Evolutionary conservation across 1,140 invertebrate genomes (phyloP).

Genomic region (Saccostrea glomerata): DNA sequence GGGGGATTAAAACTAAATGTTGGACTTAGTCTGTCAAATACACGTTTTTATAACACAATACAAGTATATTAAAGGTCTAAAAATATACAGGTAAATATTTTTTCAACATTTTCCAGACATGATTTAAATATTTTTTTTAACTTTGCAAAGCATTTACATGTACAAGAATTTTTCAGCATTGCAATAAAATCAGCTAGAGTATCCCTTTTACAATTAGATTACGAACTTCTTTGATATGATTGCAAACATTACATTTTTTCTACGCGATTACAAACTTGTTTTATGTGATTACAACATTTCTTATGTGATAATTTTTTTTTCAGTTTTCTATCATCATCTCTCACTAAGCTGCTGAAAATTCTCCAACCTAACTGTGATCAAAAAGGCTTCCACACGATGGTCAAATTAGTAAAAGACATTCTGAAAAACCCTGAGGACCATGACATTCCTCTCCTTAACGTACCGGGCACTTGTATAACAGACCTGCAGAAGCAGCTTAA

Average conservation of each 20-base stretch:
- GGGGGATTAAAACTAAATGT: no score
- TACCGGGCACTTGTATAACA: not conserved
- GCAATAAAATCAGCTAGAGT: no score
- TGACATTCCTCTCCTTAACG: not conserved
- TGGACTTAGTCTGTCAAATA: no score
- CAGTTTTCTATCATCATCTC: not conserved
- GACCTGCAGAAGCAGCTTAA: not conserved
- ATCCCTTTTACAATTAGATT: not conserved
- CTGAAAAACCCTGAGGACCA: not conserved
- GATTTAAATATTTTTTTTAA: no score
- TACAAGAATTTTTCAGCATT: no score
- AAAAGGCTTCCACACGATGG: not conserved
- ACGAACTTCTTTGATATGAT: not conserved
- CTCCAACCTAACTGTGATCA: not conserved
- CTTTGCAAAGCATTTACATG: no score
- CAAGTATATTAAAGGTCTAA: no score
- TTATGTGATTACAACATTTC: no score
- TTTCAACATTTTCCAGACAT: no score
- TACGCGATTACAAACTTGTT: not conserved
- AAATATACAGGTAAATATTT: no score
- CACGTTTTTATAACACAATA: no score
- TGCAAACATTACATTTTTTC: no score
- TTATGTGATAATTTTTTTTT: not conserved
- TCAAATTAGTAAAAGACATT: not conserved
- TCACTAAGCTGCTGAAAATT: not conserved